Evolutionary conservation across 2,113 vertebrate species (phyloP), one percentile per base, ranked within the genome.

Genomic region (Hucho hucho): DNA sequence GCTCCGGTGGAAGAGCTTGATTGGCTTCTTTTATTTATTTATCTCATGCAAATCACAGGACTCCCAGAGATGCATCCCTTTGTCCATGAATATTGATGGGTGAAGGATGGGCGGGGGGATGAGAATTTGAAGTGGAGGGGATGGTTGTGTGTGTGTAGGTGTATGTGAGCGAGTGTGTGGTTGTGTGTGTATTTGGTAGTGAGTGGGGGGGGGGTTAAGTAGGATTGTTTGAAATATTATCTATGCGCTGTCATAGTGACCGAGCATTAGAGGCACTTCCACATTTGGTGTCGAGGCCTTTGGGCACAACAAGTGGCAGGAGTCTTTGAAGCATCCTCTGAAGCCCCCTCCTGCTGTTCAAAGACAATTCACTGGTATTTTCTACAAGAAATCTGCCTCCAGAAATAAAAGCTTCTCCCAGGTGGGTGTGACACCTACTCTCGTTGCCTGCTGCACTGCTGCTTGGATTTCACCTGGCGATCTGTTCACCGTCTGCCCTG

Each of bases 11-110:
- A 56, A 66, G 64, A 64, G 56, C 79, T 84, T 91, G 85, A 91
- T 87, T 87, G 85, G 82, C 75, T 80, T 74, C 81, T 76, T 83
- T 91, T 84, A 91, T 91, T 92, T 91, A 91, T 91, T 92, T 92
- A 92, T 89, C 86, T 80, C 88, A 93, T 92, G 93, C 91, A 94
- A 94, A 94, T 92, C 86, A 89, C 32, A 69, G 77, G 64, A 69
- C 75, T 81, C 80, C 69, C 78, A 72, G 68, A 81, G 77, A 87
- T 79, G 79, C 77, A 82, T 77, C 75, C 70, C 79, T 75, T 43
- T 75, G 61, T 56, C 77, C 86, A 83, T 84, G 81, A 89, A 92
- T 86, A 89, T 79, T 74, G 70, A 89, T 85, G 82, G 16, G 6
- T 53, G 20, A 64, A 7, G 64, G 63, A 43, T 64, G 49, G 73